Base-by-base conservation (phyloP, 2,797 vertebrate species). In the Typhlichthys eigenmanni region DNA sequence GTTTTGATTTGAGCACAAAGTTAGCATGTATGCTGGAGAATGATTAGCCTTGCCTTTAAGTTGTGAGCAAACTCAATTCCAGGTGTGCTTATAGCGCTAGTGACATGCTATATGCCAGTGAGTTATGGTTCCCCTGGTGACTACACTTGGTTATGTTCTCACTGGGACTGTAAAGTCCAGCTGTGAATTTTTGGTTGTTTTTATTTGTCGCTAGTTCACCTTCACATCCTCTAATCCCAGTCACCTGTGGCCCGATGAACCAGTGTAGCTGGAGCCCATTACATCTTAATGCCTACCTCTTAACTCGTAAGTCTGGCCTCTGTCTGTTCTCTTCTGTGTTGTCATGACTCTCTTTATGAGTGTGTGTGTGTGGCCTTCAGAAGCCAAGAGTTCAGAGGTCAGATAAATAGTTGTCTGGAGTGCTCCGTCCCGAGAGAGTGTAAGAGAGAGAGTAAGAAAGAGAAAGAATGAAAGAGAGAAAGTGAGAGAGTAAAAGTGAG, bases 351-450 rank as follows among this genome's bases (percentile, higher is more conserved):
- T 47, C 12, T 47, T n/a, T 51, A 4, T 51, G 32, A 13, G 43
- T 47, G 43, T 47, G 10, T 38, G 55, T 48, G 56, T n/a, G 12
- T 13, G 58, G 75, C 16, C n/a, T 73, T 78, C 63, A 69, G 67
- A 66, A 72, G 57, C 65, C 58, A 48, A 43, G 47, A 75, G 86
- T 13, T 87, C 85, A 80, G 63, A 80, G 83, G 84, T 83, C 83
- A 86, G 79, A 84, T 67, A 88, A 89, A 87, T 87, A 84, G 81
- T 84, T 85, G 80, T 87, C 62, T 55, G 70, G 65, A 60, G 67
- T 66, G 74, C 76, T 75, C 66, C 63, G n/a, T 87, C 83, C 74
- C 83, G 8, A 54, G 52, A 54, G 50, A 55, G 48, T 16, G 49
- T n/a, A 13, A 14, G 13, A 13, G 19, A 10, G 51, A 19, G 68